Evolutionary conservation across 2,113 vertebrate genomes (phyloP).

Genomic region (Addax nasomaculatus): DNA sequence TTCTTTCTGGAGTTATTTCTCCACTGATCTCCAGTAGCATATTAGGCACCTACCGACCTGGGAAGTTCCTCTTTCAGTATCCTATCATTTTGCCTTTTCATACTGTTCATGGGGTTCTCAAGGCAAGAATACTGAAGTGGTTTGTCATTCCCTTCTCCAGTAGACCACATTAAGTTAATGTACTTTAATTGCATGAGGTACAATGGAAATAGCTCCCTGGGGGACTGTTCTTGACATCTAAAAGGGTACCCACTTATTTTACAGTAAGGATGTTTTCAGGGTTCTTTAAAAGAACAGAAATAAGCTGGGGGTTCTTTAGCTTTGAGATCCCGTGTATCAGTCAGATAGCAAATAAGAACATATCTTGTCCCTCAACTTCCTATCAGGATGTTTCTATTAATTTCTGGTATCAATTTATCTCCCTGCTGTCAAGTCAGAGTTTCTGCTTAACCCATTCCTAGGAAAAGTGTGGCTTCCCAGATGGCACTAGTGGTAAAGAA

Average conservation of each 20-base stretch:
- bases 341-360: background rate
- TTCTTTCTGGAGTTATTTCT: too few species aligned
- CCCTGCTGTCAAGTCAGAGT: background rate
- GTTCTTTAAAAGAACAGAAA: background rate
- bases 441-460: background rate
- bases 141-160: too few species aligned
- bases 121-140: too few species aligned
- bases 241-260: slow-evolving; percentile 9
- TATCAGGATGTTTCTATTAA: background rate
- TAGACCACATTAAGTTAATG: background rate
- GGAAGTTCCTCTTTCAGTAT: too few species aligned
- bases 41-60: too few species aligned
- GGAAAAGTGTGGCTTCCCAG: background rate
- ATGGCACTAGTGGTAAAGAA: background rate
- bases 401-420: background rate
- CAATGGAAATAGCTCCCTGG: slow-evolving; percentile 54
- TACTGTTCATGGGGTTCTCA: too few species aligned
- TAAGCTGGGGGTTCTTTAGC: background rate
- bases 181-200: slow-evolving; percentile 43
- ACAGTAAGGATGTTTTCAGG: background rate
- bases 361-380: background rate
- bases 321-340: background rate
- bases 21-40: too few species aligned
- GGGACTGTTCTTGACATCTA: background rate
- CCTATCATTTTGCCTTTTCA: too few species aligned